These are phyloP conservation scores for Hetaerina americana DNA, from an alignment of 1,140 invertebrate species.

Conservation along the genomic window DNA sequence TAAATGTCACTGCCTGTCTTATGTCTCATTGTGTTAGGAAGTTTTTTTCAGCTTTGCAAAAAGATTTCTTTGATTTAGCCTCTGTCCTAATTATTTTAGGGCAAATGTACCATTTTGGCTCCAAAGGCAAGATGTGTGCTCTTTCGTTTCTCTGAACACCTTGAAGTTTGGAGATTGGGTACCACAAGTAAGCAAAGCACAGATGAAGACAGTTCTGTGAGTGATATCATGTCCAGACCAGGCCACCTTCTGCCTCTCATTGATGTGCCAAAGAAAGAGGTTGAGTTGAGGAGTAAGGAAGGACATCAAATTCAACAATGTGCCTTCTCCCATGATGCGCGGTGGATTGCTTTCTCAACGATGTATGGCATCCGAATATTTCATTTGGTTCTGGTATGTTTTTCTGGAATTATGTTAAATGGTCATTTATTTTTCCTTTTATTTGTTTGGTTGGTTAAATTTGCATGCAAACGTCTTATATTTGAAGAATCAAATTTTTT, in stretches of 20 bases:
- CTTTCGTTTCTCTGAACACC: slow-evolving; percentile 49
- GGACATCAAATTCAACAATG: slow-evolving; percentile 48
- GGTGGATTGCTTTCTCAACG: slow-evolving; percentile 61
- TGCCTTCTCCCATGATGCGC: slow-evolving; percentile 50
- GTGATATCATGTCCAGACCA: slow-evolving; percentile 11
- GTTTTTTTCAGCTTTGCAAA: too few species aligned
- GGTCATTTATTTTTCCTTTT: too few species aligned
- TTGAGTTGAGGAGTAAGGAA: slow-evolving; percentile 44
- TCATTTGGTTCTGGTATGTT: slow-evolving; percentile 40
- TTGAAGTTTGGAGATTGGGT: slow-evolving; percentile 50
- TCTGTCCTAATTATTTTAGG: slow-evolving; percentile 28
- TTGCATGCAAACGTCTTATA: too few species aligned
- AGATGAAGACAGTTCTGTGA: slow-evolving; percentile 14
- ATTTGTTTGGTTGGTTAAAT: too few species aligned
- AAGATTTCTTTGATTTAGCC: too few species aligned
- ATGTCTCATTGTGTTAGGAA: too few species aligned
- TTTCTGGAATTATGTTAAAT: too few species aligned
- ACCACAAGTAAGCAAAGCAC: slow-evolving; percentile 18
- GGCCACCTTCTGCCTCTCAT: slow-evolving; percentile 28
- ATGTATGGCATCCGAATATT: slow-evolving; percentile 47
- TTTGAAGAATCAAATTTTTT: too few species aligned
- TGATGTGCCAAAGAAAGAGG: slow-evolving; percentile 46
- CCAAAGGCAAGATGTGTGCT: slow-evolving; percentile 43
- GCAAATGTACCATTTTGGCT: slow-evolving; percentile 43
- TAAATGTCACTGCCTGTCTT: too few species aligned